Conservation (phyloP, 2,888 invertebrate genomes). For the Odontocolon sp. region DNA sequence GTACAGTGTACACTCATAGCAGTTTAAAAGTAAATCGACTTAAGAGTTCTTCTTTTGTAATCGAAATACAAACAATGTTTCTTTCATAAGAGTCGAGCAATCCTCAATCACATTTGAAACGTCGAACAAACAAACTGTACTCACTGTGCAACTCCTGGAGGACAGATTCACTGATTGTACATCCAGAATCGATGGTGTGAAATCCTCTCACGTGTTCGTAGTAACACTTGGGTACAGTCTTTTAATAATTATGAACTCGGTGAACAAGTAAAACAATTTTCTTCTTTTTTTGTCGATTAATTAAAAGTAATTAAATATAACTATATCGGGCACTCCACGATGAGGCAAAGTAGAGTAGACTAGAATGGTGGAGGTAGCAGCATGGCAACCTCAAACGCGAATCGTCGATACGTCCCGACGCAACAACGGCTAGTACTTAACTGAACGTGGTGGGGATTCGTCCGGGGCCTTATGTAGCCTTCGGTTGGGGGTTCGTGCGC, state of each 20-base stretch:
- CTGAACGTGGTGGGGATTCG: conserved; percentile 74
- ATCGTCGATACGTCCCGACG: conserved; percentile 60
- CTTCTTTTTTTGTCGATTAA: no score
- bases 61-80: no score
- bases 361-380: conserved; percentile 60
- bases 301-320: conserved; percentile 46
- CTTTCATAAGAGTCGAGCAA: no score
- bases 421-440: conserved; percentile 73
- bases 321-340: conserved; percentile 58
- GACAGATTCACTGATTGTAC: conserved; percentile 47
- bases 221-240: conserved; percentile 31
- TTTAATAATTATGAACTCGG: conserved; percentile 11
- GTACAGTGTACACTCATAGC: no score
- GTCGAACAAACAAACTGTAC: conserved; percentile 23
- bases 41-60: no score
- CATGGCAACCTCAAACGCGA: conserved; percentile 63
- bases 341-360: conserved; percentile 56
- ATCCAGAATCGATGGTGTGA: conserved; percentile 53
- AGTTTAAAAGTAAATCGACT: no score
- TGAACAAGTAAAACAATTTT: conserved; percentile 5
- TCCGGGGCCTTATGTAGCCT: conserved; percentile 78
- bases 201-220: conserved; percentile 43
- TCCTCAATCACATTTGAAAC: no score
- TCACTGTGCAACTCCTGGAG: conserved; percentile 40
- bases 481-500: conserved; percentile 60